Percentiles rank a stretch among this genome's conserved stretches.
Conservation (phyloP, 2,113 vertebrate species). For the Atractosteus spatula region DNA sequence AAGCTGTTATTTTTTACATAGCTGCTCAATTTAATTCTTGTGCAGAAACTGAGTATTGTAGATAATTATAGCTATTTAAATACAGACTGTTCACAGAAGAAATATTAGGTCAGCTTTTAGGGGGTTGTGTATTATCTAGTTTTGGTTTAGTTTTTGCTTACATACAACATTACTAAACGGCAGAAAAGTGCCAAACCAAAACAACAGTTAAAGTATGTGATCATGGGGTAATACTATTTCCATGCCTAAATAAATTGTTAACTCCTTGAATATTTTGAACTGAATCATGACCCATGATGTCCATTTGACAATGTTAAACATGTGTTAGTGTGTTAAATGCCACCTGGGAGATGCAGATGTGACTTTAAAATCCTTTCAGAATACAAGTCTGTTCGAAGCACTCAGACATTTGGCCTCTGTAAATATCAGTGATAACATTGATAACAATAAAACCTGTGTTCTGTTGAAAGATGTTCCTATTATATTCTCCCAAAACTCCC, state of each 20-base stretch:
- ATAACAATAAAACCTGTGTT: conserved; percentile 7
- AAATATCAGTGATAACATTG: background rate
- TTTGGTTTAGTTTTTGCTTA: background rate
- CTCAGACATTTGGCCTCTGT: conserved; percentile 9
- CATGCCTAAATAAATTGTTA: no score
- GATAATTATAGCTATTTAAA: no score
- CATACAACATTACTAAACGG: background rate
- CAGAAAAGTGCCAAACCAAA: background rate
- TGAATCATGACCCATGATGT: conserved; percentile 3
- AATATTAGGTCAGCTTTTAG: no score
- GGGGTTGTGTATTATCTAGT: background rate
- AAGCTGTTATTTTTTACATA: background rate
- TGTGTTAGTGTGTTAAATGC: background rate
- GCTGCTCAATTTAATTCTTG: no score
- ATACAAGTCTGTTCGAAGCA: background rate
- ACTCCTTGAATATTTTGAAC: conserved; percentile 7
- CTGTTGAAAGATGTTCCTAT: conserved; percentile 12
- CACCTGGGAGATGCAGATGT: background rate
- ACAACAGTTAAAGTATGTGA: no score
- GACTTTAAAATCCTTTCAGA: no score
- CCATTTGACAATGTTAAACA: conserved; percentile 1
- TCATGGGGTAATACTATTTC: no score
- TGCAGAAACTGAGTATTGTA: no score
- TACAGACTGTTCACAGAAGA: no score
- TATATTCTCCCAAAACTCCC: conserved; percentile 1